Conservation (phyloP, 30 jellyfish, hydroid and myxozoan genomes). For the Hydra vulgaris region DNA sequence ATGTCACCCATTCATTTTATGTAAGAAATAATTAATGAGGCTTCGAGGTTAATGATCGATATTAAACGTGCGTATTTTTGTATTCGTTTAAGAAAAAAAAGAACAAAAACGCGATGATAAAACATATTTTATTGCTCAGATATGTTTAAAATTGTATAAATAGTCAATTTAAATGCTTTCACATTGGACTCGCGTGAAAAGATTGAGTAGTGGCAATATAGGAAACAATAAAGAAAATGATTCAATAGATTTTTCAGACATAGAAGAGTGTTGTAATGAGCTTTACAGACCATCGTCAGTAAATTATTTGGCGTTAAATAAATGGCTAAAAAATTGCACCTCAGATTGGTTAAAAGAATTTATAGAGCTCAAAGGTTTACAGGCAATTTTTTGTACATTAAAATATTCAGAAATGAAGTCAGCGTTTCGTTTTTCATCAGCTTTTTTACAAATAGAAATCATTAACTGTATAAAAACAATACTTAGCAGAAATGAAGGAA, state of each 20-base stretch:
- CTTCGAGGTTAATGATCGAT: neutral
- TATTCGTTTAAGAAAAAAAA: neutral
- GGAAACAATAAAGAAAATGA: neutral
- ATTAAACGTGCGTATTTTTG: neutral
- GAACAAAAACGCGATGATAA: neutral
- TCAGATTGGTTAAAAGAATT: constrained; percentile 70
- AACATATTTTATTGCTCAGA: neutral
- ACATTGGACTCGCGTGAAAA: neutral
- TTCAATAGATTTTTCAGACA: neutral
- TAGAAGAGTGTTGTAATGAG: constrained; percentile 11
- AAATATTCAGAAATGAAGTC: constrained; percentile 38
- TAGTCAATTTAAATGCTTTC: neutral
- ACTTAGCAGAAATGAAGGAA: constrained; percentile 65
- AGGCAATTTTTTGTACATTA: constrained; percentile 57
- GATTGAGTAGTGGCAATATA: neutral
- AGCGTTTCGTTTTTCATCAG: constrained; percentile 44
- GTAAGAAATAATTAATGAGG: neutral
- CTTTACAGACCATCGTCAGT: constrained; percentile 50
- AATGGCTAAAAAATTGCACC: constrained; percentile 46
- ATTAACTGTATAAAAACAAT: constrained; percentile 68
- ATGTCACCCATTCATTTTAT: neutral
- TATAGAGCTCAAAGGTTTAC: constrained; percentile 60
- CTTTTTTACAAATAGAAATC: constrained; percentile 72
- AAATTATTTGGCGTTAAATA: constrained; percentile 58
- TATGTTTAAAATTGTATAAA: neutral